phyloP scores from a whole-genome alignment of 2,113 vertebrate genomes.

The Camelus bactrianus region DNA sequence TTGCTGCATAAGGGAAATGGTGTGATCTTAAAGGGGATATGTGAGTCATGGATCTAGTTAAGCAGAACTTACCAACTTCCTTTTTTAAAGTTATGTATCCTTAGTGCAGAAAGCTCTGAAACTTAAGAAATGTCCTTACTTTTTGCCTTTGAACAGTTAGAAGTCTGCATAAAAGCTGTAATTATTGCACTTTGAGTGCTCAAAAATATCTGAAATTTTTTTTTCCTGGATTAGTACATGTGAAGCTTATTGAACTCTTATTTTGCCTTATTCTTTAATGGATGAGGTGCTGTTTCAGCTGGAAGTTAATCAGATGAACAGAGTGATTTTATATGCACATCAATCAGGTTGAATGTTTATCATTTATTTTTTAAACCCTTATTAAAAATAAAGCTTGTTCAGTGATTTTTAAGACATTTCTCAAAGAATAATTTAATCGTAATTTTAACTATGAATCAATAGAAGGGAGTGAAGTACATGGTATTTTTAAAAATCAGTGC shows the following conservation, averaged over 20 bases:
- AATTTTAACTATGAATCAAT: neutral
- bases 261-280: neutral
- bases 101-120: neutral
- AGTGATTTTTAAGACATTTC: neutral
- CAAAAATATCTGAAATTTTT: neutral
- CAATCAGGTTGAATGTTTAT: neutral
- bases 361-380: conserved; percentile 17
- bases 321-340: neutral
- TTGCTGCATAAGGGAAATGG: neutral
- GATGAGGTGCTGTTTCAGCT: neutral
- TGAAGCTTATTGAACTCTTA: neutral
- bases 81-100: neutral
- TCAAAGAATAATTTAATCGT: neutral
- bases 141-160: conserved; percentile 42
- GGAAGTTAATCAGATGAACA: neutral
- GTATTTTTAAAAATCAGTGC: neutral
- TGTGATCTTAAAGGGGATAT: neutral
- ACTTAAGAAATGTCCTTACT: neutral
- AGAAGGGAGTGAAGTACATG: neutral
- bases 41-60: neutral
- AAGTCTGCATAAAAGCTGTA: conserved; percentile 7
- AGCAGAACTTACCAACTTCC: neutral
- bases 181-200: neutral
- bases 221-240: neutral
- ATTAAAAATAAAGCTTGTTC: neutral